Evolutionary conservation across 2,113 vertebrate genomes (phyloP).

Genomic region (Rhinopomastus cyanomelas): DNA sequence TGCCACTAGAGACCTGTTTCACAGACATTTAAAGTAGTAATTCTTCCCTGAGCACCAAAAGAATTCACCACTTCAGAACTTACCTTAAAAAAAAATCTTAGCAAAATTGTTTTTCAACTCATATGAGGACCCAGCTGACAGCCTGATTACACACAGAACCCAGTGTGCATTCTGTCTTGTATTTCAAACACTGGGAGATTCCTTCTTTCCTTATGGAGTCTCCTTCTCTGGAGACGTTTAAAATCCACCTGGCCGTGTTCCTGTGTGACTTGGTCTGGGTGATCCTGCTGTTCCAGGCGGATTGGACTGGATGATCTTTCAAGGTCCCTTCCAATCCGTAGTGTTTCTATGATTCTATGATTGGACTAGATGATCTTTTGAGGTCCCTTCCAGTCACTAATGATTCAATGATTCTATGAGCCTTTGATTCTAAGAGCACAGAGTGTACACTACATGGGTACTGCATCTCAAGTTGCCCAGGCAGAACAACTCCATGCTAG

Average conservation of each 20-base stretch:
- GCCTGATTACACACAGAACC: background rate
- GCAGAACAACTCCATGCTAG: background rate
- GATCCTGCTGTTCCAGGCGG: no score
- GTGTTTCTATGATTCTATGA: no score
- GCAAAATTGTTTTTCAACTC: background rate
- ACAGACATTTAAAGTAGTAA: background rate
- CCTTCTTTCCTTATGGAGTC: background rate
- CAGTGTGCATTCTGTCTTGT: background rate
- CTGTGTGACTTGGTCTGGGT: no score
- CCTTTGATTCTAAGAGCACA: no score
- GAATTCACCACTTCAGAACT: background rate
- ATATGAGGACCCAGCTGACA: conserved; percentile 8
- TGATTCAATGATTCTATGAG: no score
- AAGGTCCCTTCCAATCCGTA: no score
- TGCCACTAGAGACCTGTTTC: background rate
- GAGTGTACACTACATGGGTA: background rate
- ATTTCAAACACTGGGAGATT: background rate
- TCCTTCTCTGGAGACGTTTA: no score
- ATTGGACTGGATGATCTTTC: no score
- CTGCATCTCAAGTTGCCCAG: background rate
- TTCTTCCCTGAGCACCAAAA: background rate
- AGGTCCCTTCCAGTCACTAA: no score
- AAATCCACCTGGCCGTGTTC: no score
- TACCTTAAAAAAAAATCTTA: background rate
- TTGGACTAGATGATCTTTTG: no score